Conservation (phyloP, 1,140 invertebrate genomes). For the Zaprionus kolodkinae region DNA sequence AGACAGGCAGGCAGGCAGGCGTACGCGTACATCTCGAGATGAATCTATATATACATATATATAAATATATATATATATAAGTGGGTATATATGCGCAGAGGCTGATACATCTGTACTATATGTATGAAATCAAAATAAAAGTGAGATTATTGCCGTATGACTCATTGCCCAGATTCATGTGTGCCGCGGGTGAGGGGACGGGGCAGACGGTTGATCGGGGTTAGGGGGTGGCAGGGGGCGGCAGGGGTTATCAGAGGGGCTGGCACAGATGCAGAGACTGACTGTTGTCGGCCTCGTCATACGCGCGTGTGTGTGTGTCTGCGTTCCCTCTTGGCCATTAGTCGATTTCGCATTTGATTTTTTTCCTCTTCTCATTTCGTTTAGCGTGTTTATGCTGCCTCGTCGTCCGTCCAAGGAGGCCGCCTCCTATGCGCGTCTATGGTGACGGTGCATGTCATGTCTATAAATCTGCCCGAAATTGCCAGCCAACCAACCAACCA, state of each 20-base stretch:
- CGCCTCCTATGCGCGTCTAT: slow-evolving; percentile 11
- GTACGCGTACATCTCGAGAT: not conserved
- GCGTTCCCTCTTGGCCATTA: slow-evolving; percentile 28
- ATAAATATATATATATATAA: slow-evolving; percentile 6
- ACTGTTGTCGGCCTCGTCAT: slow-evolving; percentile 61
- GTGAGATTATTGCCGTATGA: slow-evolving; percentile 80
- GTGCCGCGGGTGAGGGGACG: not conserved
- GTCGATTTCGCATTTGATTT: slow-evolving; percentile 30
- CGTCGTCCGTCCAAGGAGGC: slow-evolving; percentile 1
- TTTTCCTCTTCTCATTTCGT: slow-evolving; percentile 23
- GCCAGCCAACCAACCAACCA: slow-evolving; percentile 11
- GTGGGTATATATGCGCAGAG: slow-evolving; percentile 15
- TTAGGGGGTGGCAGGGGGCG: no score
- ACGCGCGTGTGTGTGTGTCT: slow-evolving; percentile 32
- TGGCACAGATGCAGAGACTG: slow-evolving; percentile 24
- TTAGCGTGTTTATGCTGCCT: slow-evolving; percentile 27
- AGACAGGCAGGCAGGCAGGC: no score
- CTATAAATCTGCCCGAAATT: slow-evolving; percentile 48
- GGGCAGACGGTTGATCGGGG: not conserved
- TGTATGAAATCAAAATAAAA: slow-evolving; percentile 80
- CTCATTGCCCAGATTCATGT: slow-evolving; percentile 50
- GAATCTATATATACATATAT: slow-evolving; percentile 13
- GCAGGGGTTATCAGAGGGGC: not conserved
- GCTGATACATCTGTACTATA: slow-evolving; percentile 29
- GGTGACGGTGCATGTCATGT: slow-evolving; percentile 47